Base-by-base conservation (phyloP, 2,797 vertebrate genomes). In the Buceros bicornis region DNA sequence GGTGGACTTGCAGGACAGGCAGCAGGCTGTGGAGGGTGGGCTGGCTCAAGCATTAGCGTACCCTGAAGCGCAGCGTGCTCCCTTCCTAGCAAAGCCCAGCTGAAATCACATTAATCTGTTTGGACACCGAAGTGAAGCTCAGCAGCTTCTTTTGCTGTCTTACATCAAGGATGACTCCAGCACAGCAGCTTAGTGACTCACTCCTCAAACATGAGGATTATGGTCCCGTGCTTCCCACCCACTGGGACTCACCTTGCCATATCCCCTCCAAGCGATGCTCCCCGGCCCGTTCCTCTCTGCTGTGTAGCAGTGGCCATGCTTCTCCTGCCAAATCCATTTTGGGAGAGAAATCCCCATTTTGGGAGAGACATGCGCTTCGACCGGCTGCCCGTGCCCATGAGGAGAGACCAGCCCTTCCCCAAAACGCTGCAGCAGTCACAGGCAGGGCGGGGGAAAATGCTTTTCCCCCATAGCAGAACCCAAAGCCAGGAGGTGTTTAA, bases 101-200 rank as follows among this genome's bases (percentile, higher is more conserved):
- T 60, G 50, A 71, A 81, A 33, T 92, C 67, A 16, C 73, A 25
- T 89, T 54, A 45, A 40, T 10, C 13, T 69, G 51, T 51, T 90
- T 67, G 76, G 45, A 62, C 6, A 37, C 25, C 53, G 33, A 67
- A 74, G 76, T 56, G n/a, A n/a, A 37, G 40, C 70, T 77, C 57
- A 54, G 66, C 24, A 42, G 62, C 86, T 94, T 89, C 77, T 81
- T 95, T 76, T 82, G 64, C 33, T 12, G 2, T 64, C 40, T 84
- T 31, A 58, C 20, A 28, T 21, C 62, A 51, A 13, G 26, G 70
- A 51, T 96, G 92, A 73, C 77, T 83, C 22, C 79, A 92, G 70
- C 67, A 64, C 47, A 87, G 51, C 91, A 87, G 78, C 82, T 92
- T 72, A 87, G 87, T 95, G 93, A 95, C 82, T 96, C 93, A 84